Base-by-base conservation (phyloP, 1,140 invertebrate species). In the Apocrypta bakeri region DNA sequence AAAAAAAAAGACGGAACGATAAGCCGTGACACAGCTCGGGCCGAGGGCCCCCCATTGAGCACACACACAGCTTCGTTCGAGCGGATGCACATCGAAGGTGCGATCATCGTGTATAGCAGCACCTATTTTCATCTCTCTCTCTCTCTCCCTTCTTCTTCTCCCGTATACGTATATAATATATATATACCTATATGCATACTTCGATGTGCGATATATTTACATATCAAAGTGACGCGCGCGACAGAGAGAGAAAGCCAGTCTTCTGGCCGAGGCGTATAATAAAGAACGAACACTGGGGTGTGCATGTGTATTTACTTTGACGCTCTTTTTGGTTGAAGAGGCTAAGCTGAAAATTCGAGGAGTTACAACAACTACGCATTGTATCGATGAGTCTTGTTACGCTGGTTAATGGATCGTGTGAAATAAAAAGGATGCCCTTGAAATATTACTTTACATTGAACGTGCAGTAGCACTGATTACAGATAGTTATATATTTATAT, bases 81-180 rank as follows among this genome's bases (percentile, higher is more conserved):
- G 90, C 88, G 91, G 88, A 90, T 92, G 90, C 91, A 92, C 91
- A 92, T 92, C 29, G 74, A 61, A 48, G 33, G 74, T 82, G 76
- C 25, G 81, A 68, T 63, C 29, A 27, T 17, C 31, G 63, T 27
- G 61, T 79, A n/a, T 48, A 17, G 27, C 31, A 25, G 69, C 48
- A 33, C 42, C 68, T 82, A 82, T 77, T 78, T 72, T 71, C 73
- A 56, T 56, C 61, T 21, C n/a, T 24, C 77, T 61, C 75, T 33
- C 29, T 4, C 31, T n/a, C 61, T 37, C 24, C 33, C 40, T 42
- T 9, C 40, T 42, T 14, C 14, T 17, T 0, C 14, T 2, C 40
- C n/a, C 24, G 37, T 64, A n/a, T n/a, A n/a, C n/a, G n/a, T n/a
- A n/a, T n/a, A n/a, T n/a, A n/a, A n/a, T n/a, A n/a, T n/a, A n/a